Evolutionary conservation across 2,888 invertebrate species (phyloP).

Genomic region (Catocala nupta): DNA sequence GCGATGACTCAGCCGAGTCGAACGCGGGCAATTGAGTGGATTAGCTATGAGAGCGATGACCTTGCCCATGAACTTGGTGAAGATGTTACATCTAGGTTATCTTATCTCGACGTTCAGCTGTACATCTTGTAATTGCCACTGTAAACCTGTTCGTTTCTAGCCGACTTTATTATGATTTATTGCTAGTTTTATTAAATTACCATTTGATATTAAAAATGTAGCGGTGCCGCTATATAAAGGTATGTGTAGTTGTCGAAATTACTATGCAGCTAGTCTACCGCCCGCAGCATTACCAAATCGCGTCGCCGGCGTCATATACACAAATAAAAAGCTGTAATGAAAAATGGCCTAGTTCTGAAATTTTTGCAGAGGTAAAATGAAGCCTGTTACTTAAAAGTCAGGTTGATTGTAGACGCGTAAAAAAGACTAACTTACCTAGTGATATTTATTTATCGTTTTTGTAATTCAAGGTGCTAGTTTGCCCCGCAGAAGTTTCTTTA

Average conservation of each 20-base stretch:
- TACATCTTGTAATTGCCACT: slow-evolving; percentile 33
- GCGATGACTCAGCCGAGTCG: slow-evolving; percentile 21
- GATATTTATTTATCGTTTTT: no score
- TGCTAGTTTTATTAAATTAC: slow-evolving; percentile 7
- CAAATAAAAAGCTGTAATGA: no score
- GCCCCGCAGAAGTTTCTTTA: no score
- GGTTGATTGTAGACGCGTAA: no score
- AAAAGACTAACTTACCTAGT: no score
- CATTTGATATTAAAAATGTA: neutral
- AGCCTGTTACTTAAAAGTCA: no score
- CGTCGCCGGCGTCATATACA: no score
- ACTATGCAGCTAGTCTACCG: no score
- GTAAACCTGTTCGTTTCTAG: slow-evolving; percentile 31
- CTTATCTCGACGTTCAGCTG: slow-evolving; percentile 47
- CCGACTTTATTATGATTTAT: slow-evolving; percentile 26
- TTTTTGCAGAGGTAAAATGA: no score
- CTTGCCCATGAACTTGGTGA: slow-evolving; percentile 50
- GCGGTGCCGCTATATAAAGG: slow-evolving; percentile 12
- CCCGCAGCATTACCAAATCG: no score
- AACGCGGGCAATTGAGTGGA: slow-evolving; percentile 36
- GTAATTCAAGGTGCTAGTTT: no score
- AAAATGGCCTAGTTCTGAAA: no score
- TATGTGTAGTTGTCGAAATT: slow-evolving; percentile 2
- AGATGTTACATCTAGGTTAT: slow-evolving; percentile 47
- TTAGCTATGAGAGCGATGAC: slow-evolving; percentile 42